Evolutionary conservation across 2,888 invertebrate genomes (phyloP).

Genomic region (Chydorus sphaericus): DNA sequence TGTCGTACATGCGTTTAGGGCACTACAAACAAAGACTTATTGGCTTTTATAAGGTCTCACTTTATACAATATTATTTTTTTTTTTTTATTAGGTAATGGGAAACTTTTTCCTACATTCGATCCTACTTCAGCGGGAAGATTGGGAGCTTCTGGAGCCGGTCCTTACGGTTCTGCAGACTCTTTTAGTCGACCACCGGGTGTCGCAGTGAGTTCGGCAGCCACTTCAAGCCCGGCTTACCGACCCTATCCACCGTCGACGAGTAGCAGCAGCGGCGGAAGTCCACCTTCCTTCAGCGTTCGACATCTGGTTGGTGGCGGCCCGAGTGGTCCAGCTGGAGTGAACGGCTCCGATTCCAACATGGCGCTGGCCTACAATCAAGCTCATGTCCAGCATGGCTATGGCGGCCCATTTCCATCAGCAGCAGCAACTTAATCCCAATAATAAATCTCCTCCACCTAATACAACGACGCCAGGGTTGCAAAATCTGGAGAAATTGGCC

Average conservation of each 20-base stretch:
- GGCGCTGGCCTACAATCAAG: constrained; percentile 1
- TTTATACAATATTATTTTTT: no score
- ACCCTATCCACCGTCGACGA: neutral
- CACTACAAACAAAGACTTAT: no score
- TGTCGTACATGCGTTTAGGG: no score
- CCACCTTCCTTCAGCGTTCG: neutral
- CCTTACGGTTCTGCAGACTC: no score
- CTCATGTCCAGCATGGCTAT: constrained; percentile 6
- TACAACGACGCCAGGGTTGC: neutral
- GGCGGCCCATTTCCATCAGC: neutral
- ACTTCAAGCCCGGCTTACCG: neutral
- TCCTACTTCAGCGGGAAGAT: no score
- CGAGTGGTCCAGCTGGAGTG: neutral
- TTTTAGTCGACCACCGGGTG: neutral
- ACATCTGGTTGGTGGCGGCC: neutral
- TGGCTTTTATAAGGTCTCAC: no score
- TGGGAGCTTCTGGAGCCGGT: no score
- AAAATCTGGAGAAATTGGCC: constrained; percentile 7
- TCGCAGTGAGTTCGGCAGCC: neutral
- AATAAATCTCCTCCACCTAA: neutral
- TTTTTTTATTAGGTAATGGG: no score
- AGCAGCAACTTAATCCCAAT: neutral
- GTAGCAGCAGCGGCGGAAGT: neutral
- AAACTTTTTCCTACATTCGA: no score
- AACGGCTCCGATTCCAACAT: neutral